Percentiles rank a stretch among this genome's conserved stretches.
Evolutionary conservation across 1,140 invertebrate species (phyloP).

Genomic region (Drosophila lacertosa): DNA sequence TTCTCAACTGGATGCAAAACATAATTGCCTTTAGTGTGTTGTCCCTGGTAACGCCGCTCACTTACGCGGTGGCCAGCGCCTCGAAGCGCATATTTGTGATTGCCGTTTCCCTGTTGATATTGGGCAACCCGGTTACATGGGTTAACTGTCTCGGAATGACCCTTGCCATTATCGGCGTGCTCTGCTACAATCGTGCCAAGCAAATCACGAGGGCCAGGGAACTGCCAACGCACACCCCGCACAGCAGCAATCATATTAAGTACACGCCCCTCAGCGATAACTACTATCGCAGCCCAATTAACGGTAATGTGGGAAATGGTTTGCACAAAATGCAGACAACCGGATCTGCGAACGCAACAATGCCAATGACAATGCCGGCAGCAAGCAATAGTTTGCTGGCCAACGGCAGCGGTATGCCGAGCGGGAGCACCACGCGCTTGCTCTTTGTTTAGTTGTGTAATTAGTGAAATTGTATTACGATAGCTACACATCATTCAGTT

Average conservation of each 20-base stretch:
- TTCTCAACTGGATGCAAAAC: constrained; percentile 97
- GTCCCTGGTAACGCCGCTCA: constrained; percentile 94
- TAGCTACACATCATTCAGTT: background rate
- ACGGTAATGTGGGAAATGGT: constrained; percentile 62
- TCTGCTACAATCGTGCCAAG: constrained; percentile 91
- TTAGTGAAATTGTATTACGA: constrained; percentile 54
- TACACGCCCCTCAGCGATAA: constrained; percentile 63
- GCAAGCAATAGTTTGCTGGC: constrained; percentile 66
- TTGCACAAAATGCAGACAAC: constrained; percentile 37
- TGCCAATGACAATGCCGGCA: constrained; percentile 16
- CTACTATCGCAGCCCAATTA: constrained; percentile 68
- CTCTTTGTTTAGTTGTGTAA: constrained; percentile 75
- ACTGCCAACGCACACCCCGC: constrained; percentile 48
- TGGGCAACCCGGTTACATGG: constrained; percentile 96
- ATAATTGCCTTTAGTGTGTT: constrained; percentile 97
- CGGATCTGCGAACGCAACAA: constrained; percentile 11
- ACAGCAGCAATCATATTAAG: constrained; percentile 61
- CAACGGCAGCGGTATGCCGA: constrained; percentile 73
- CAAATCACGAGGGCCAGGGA: constrained; percentile 62
- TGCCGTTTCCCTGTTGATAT: constrained; percentile 92
- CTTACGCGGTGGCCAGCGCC: constrained; percentile 97
- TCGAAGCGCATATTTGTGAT: constrained; percentile 98
- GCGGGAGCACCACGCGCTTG: constrained; percentile 66
- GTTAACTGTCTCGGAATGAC: constrained; percentile 96
- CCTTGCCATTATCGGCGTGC: constrained; percentile 94